A percentile compares a stretch with the other conserved stretches of the same genome.
Evolutionary conservation across 2,888 invertebrate species (phyloP).

Genomic region (Lithophane socia): DNA sequence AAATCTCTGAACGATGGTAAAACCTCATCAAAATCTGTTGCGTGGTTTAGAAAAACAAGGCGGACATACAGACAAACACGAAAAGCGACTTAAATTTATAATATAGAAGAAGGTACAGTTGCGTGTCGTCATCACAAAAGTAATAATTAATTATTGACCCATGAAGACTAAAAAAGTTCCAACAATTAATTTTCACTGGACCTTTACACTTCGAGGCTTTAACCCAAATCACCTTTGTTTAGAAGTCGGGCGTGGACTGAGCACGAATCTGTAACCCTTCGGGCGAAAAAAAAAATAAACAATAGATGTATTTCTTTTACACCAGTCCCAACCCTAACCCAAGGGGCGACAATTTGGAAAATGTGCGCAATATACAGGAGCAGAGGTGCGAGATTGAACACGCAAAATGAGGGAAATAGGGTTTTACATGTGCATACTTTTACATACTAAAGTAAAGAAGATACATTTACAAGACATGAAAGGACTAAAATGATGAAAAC

Average conservation of each 20-base stretch:
- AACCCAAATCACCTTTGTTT: conserved; percentile 31
- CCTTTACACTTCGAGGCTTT: conserved; percentile 8
- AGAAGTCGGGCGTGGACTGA: background rate
- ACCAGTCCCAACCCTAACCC: conserved; percentile 13
- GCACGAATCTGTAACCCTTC: conserved; percentile 25
- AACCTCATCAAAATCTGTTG: too few species aligned
- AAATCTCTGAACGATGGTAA: too few species aligned
- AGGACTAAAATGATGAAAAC: background rate
- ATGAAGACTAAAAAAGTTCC: conserved; percentile 9
- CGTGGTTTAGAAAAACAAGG: too few species aligned
- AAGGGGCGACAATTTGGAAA: conserved; percentile 47
- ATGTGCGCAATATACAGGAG: conserved; percentile 48
- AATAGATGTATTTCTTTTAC: conserved; percentile 44
- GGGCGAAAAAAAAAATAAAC: conserved; percentile 47
- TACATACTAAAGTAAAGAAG: background rate
- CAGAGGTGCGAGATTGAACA: conserved; percentile 54
- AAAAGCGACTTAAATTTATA: too few species aligned
- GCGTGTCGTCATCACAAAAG: conserved; percentile 2
- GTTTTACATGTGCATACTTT: conserved; percentile 3
- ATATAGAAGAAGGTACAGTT: background rate
- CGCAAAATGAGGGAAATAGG: conserved; percentile 25
- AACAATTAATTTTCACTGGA: conserved; percentile 25
- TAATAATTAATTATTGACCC: conserved; percentile 26
- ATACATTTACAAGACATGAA: background rate
- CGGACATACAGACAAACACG: too few species aligned